Evolutionary conservation across 2,888 invertebrate species (phyloP), one percentile per base, ranked within the genome.

Genomic region (Caenorhabditis wallacei): DNA sequence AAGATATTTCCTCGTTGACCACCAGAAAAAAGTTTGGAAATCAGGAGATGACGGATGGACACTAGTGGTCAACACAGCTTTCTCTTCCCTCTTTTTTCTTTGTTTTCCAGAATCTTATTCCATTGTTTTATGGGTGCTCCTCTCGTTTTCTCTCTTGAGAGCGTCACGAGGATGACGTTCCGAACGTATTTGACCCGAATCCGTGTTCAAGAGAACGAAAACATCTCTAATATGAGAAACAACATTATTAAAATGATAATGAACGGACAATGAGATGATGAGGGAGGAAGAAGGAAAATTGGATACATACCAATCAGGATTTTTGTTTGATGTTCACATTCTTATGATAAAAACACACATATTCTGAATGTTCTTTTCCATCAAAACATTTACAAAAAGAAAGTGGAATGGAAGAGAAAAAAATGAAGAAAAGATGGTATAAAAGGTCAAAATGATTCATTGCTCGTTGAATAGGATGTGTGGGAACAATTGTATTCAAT

Each of bases 81-180:
- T 22, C 43, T 40, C 37, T 46, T 4, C 22, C 22, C 24, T 46
- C 37, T 22, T 53, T 53, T 53, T 66, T 22, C 22, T 43, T 46
- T 53, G 37, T 53, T 53, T 53, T 66, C 53, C 53, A 53, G 66
- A 53, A 56, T 56, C 35, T 51, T 8, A 22, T 37, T 11, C 40
- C 54, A 72, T 74, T 64, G 56, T 74, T 74, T 64, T 74, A 56
- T 66, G 74, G 56, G 35, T 64, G 64, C 64, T 64, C 56, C 30
- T 56, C 56, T 30, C n/a, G n/a, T n/a, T n/a, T 3, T 30, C 8
- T 30, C 30, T 30, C 57, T 69, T 43, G 26, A 18, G 20, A 37
- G 54, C 56, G 59, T 75, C 75, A 75, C 75, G 75, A 57, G 75
- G 68, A 75, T 75, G 75, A 75, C 75, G 76, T 76, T 76, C 51